Percentiles rank a stretch among this genome's conserved stretches.
phyloP scores from a whole-genome alignment of 2,113 vertebrate species.

The Neogale vison region DNA sequence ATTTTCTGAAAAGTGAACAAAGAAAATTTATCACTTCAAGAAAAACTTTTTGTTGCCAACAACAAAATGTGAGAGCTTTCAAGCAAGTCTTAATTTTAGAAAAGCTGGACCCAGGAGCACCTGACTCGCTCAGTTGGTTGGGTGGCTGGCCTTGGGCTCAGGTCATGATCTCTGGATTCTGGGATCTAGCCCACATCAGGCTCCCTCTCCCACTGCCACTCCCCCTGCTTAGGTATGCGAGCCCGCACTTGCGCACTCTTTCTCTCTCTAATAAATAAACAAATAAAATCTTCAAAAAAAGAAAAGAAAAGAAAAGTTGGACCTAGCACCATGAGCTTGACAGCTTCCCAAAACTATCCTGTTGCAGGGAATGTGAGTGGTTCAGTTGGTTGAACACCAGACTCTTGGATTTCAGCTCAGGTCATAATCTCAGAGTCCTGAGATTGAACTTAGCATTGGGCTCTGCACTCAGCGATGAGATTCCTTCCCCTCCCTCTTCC shows the following conservation, averaged over 20 bases:
- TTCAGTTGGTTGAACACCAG: neutral
- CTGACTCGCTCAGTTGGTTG: neutral
- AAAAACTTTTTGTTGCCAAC: neutral
- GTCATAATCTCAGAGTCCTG: neutral
- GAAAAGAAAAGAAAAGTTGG: neutral
- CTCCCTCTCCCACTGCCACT: too few relatives aligned
- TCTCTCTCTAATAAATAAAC: too few relatives aligned
- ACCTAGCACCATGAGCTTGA: neutral
- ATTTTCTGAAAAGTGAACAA: conserved; percentile 13
- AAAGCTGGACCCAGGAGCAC: neutral
- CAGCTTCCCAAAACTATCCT: neutral
- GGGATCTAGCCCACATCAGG: neutral
- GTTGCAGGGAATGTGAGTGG: neutral
- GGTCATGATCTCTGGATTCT: neutral
- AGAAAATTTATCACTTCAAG: neutral
- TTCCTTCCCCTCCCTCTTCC: neutral
- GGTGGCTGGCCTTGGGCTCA: neutral
- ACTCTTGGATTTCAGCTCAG: neutral
- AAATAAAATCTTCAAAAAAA: neutral
- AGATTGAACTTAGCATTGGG: neutral
- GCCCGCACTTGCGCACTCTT: accelerated
- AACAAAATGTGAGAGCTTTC: neutral
- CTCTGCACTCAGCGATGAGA: neutral
- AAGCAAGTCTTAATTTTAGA: neutral
- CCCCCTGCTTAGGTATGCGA: too few relatives aligned